Base-by-base conservation (phyloP, 2,888 invertebrate genomes). In the Tuta absoluta region DNA sequence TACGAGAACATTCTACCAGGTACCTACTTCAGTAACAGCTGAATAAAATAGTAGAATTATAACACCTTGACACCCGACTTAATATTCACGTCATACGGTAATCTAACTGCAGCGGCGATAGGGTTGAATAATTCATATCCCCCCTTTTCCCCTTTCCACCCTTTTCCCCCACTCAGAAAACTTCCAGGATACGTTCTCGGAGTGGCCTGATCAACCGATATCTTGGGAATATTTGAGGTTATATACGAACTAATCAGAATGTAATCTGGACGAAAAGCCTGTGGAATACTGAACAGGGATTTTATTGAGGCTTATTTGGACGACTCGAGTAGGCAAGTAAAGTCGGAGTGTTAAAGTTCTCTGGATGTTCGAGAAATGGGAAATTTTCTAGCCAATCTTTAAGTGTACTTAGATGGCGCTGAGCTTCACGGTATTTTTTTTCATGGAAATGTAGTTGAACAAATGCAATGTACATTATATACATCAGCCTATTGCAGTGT, bases 41-140 rank as follows among this genome's bases (percentile, higher is more conserved):
- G 45, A 45, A 33, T 45, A 45, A 45, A 45, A 45, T 5, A 45
- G 17, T 23, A 23, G 21, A 11, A 19, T 14, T 23, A 51, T 33
- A 33, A 33, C 33, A 33, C 11, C 23, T 23, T 3, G 8, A 23
- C 51, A 19, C 19, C 19, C 12, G 23, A 45, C 56, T 56, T 56
- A 56, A 56, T 33, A 56, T 56, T 56, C 56, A 24, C 17, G 17
- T 56, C 56, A 56, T 33, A 56, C 56, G 56, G 17, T 33, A 33
- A 24, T 33, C 56, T 33, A 56, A 56, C 24, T 56, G 56, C 33
- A 28, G 56, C 33, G 33, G 28, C 28, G 56, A 33, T 56, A 56
- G n/a, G 33, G 33, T 17, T 56, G 56, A 56, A 56, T 33, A n/a
- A 56, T 56, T 56, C 28, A 56, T 56, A 17, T 11, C 17, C 53